These are phyloP conservation scores for Betta splendens DNA, from an alignment of 2,797 vertebrate species.

Conservation along the genomic window DNA sequence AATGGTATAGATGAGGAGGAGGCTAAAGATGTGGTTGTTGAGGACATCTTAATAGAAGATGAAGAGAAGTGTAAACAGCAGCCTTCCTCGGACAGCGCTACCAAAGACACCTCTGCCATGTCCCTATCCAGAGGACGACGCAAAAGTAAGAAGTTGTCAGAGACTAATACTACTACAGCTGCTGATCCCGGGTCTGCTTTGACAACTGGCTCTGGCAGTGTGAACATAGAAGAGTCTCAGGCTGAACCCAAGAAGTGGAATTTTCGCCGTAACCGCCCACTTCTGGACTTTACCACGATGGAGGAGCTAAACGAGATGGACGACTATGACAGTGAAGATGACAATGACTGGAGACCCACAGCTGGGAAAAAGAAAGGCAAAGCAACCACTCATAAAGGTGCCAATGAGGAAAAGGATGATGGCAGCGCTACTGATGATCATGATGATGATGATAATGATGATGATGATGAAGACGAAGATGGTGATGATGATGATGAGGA, in stretches of 20 bases:
- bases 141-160: conserved; percentile 82
- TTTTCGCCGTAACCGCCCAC: conserved; percentile 91
- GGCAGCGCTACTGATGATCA: conserved; percentile 77
- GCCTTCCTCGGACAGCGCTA: conserved; percentile 81
- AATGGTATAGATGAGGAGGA: conserved; percentile 81
- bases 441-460: conserved; percentile 79
- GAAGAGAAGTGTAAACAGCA: conserved; percentile 82
- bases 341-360: conserved; percentile 96
- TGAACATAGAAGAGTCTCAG: conserved; percentile 79
- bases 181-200: conserved; percentile 35
- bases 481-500: conserved; percentile 46
- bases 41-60: conserved; percentile 80
- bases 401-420: conserved; percentile 85
- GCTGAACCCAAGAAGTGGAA: conserved; percentile 98
- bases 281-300: conserved; percentile 96
- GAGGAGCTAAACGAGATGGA: conserved; percentile 98
- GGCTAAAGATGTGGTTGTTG: conserved; percentile 78
- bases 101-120: conserved; percentile 81
- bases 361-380: conserved; percentile 89
- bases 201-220: conserved; percentile 8
- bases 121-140: conserved; percentile 80
- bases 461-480: conserved; percentile 81
- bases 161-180: conserved; percentile 69
- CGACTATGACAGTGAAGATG: conserved; percentile 98
- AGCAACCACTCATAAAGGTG: conserved; percentile 83